Evolutionary conservation across 2,888 invertebrate genomes (phyloP).

Genomic region (Caenorhabditis afra): DNA sequence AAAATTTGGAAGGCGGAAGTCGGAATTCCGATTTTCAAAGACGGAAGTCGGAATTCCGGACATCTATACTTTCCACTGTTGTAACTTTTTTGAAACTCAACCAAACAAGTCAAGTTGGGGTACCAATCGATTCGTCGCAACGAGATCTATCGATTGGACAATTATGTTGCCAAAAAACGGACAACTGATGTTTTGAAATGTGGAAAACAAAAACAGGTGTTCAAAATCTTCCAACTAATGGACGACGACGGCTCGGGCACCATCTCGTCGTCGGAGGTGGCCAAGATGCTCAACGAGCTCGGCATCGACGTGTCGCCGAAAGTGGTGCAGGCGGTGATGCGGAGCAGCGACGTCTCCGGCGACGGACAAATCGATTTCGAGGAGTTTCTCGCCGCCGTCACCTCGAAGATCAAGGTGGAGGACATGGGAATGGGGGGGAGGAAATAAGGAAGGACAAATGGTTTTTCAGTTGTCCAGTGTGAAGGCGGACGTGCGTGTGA

Average conservation of each 20-base stretch:
- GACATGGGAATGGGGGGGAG: not conserved
- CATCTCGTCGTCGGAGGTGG: conserved; percentile 70
- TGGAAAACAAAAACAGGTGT: too few species aligned
- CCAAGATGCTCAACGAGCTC: conserved; percentile 71
- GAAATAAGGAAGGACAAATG: not conserved
- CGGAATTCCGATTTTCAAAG: too few species aligned
- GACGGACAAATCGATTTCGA: conserved; percentile 75
- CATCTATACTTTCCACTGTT: too few species aligned
- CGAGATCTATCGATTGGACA: too few species aligned
- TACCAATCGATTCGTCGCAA: too few species aligned
- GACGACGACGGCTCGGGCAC: conserved; percentile 73
- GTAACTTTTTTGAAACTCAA: too few species aligned
- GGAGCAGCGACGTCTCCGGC: conserved; percentile 69
- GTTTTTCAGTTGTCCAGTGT: conserved; percentile 65
- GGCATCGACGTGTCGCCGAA: conserved; percentile 74
- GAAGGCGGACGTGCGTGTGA: conserved; percentile 69
- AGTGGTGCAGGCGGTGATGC: conserved; percentile 74
- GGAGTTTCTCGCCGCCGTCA: conserved; percentile 71
- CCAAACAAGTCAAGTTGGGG: too few species aligned
- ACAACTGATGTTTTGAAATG: too few species aligned
- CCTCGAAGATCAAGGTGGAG: conserved; percentile 71
- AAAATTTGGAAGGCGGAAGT: too few species aligned
- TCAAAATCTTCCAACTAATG: conserved; percentile 72
- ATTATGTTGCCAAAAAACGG: too few species aligned
- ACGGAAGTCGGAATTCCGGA: too few species aligned